Evolutionary conservation across 2,113 vertebrate genomes (phyloP), one percentile per base, ranked within the genome.

Genomic region (Tetrax tetrax): DNA sequence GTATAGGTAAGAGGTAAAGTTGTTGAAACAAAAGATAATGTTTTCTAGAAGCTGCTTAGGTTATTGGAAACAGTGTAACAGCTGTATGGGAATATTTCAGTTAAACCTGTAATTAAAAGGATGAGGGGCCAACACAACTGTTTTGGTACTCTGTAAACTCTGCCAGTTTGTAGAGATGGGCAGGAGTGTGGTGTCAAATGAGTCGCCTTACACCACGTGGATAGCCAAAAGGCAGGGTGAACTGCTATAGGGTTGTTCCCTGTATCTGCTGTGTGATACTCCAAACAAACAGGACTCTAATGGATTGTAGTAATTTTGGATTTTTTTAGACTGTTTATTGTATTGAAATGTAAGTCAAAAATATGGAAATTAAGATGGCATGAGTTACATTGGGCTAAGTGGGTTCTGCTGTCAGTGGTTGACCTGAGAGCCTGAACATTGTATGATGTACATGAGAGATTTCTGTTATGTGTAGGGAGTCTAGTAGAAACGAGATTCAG

Each of bases 131-230:
- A 31, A 60, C 2, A 4, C 2, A 16, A 29, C 5, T 63, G 10
- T 63, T 57, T 15, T 22, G 37, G 38, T 72, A 17, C 7, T 48
- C 24, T 87, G 24, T 56, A 15, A 66, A 38, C 22, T 65, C 17
- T 28, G 7, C 8, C 2, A 19, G 0, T 43, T 70, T 37, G 43
- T 83, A 45, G 79, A 70, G 37, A 2, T 80, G 16, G 24, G 8
- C 25, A 43, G 54, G 69, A 63, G 7, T 66, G 12, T 56, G 12
- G 27, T 50, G 38, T 51, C 21, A 61, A 53, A 5, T 45, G 18
- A 24, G 21, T 60, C 6, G 2, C 50, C 14, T 79, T 31, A 9
- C 0, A 65, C 63, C 23, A n/a, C 6, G 29, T 0, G 1, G n/a
- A 18, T 29, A 70, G 18, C 31, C 38, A 29, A 13, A 68, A 48